These are phyloP conservation scores for Gonioctena quinquepunctata DNA, from an alignment of 1,140 invertebrate genomes.

Conservation along the genomic window DNA sequence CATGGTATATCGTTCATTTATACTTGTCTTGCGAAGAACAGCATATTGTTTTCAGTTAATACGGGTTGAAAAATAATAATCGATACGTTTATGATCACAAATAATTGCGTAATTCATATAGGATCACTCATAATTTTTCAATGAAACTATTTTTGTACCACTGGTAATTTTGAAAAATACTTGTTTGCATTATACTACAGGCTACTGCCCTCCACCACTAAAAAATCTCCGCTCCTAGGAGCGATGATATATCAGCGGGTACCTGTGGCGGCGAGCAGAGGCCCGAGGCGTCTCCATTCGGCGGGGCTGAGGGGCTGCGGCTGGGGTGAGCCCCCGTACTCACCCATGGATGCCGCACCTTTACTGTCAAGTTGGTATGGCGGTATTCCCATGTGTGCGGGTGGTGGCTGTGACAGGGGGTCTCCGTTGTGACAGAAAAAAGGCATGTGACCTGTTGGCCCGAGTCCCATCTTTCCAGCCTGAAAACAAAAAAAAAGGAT, in stretches of 20 bases:
- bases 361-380: conserved; percentile 87
- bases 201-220: conserved; percentile 47
- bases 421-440: conserved; percentile 92
- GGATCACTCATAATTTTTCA: no score
- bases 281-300: conserved; percentile 62
- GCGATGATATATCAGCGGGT: conserved; percentile 37
- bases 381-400: conserved; percentile 96
- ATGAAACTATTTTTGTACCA: no score
- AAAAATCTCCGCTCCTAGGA: background rate
- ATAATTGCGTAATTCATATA: no score
- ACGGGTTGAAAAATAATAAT: no score
- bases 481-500: conserved; percentile 62
- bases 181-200: no score
- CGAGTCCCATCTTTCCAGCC: conserved; percentile 88
- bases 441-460: conserved; percentile 67
- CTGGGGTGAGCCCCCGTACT: conserved; percentile 59
- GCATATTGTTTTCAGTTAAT: no score
- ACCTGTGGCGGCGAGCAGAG: conserved; percentile 62
- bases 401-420: conserved; percentile 84
- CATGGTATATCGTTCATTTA: no score
- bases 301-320: conserved; percentile 54
- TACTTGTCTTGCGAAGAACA: no score
- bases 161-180: no score
- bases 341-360: conserved; percentile 65
- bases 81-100: no score